Base-by-base conservation (phyloP, 2,888 invertebrate genomes). In the Reticulitermes lucifugus region DNA sequence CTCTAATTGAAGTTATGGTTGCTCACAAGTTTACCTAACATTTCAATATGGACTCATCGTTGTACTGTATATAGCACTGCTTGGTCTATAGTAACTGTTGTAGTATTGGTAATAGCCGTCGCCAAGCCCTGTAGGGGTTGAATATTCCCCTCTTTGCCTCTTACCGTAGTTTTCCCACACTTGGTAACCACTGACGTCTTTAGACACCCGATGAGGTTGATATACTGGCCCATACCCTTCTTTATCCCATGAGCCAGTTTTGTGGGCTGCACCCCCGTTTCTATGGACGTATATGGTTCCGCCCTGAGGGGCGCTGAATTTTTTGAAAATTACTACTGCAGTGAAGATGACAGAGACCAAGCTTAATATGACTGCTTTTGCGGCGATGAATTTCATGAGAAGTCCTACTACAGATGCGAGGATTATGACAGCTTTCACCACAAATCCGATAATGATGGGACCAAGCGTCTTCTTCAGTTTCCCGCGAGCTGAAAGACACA, bases 331-430 rank as follows among this genome's bases (percentile, higher is more conserved):
- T 82, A 96, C 89, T 35, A 96, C 92, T 0, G 95, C 93, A 29
- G 96, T 95, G 71, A 96, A 91, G 83, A 96, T 90, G 87, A 97
- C 93, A 1, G 97, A 96, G 85, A 96, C 91, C 90, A 96, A 96
- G 79, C 96, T 95, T 18, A 96, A 93, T 87, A 96, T 92, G 84
- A 96, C 90, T 43, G 96, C 96, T 91, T 96, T 96, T 71, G 94
- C 92, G 41, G 95, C 95, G 87, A 96, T 90, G 29, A 96, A 92
- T 0, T 94, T 95, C 0, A 81, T 41, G 43, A 96, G 91, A 79
- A 94, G 95, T 29, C 95, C 96, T 87, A 96, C 92, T 41, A 95
- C 90, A 9, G 96, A 90, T 0, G 96, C 96, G 0, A 95, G 90
- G 0, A 96, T 90, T 0, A 95, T 94, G 83, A 96, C 92, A 83